Evolutionary conservation across 2,888 invertebrate species (phyloP), one percentile per base, ranked within the genome.

Genomic region (Heteromurus nitidus): DNA sequence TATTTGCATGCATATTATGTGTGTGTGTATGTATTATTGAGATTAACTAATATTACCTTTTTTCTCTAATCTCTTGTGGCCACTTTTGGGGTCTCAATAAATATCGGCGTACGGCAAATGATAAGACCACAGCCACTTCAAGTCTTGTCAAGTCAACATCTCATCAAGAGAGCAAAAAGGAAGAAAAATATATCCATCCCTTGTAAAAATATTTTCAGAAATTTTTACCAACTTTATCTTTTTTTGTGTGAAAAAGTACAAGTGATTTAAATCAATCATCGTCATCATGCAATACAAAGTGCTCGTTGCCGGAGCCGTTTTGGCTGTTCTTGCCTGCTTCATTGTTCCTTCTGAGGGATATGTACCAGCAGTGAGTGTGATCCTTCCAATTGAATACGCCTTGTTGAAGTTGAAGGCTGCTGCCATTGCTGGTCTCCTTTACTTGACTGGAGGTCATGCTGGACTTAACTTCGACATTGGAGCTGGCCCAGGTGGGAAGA

Each of bases 331-430:
- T 50, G 82, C 79, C 50, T 30, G 28, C 30, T 26, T 79, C 53
- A 62, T 79, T 55, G 70, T 79, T 50, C 77, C 82, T 22, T 79
- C 73, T 73, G 76, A 77, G 30, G 79, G 74, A 26, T 73, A 79
- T 44, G 74, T 74, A 24, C 79, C 82, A 31, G 82, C 79, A 24
- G 79, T 79, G 18, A 79, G 73, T 70, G 82, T 82, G 22, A 82
- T 79, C 69, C 73, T 82, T 68, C 82, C 82, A 13, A 53, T 82
- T 62, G 82, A 79, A 64, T 79, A 79, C 42, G 82, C 82, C 28
- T 36, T 82, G 44, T 65, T 82, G 42, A 82, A 82, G 44, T 64
- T 82, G 31, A 82, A 82, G 36, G 82, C 82, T 79, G 82, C 82
- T 55, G 79, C 82, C 31, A 77, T 82, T 70, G 82, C 82, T 65